phyloP scores from a whole-genome alignment of 2,797 vertebrate genomes.

The Sebastes cheni region DNA sequence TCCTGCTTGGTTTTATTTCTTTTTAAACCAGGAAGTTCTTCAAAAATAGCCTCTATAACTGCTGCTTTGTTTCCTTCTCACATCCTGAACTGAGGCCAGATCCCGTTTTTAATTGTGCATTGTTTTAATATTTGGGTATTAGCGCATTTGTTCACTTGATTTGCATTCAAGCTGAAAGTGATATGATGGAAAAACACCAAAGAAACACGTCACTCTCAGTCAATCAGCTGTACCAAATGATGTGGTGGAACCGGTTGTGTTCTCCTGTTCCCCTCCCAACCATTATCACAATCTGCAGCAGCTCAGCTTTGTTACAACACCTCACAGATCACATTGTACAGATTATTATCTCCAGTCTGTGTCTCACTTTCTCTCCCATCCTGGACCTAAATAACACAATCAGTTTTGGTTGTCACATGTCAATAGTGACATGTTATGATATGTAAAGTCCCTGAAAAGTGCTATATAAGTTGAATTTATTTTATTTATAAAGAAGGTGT shows the following conservation, averaged over 20 bases:
- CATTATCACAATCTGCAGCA: conserved; percentile 18
- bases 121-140: not conserved
- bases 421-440: not conserved
- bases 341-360: conserved; percentile 28
- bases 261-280: conserved; percentile 25
- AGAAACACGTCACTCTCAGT: not conserved
- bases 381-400: not conserved
- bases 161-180: not conserved
- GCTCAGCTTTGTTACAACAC: conserved; percentile 13
- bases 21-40: conserved; percentile 59
- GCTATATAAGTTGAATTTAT: too few species aligned
- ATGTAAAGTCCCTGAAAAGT: too few species aligned
- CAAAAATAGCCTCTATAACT: conserved; percentile 41
- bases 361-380: not conserved
- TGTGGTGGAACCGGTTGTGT: conserved; percentile 66
- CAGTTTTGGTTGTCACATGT: not conserved
- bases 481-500: not conserved
- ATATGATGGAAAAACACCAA: conserved; percentile 16
- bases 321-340: conserved; percentile 23
- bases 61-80: conserved; percentile 48
- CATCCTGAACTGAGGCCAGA: conserved; percentile 45
- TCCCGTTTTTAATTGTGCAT: conserved; percentile 14
- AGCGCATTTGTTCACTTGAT: not conserved
- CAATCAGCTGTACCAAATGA: conserved; percentile 30
- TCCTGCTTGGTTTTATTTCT: conserved; percentile 43